Base-by-base conservation (phyloP, 2,113 vertebrate genomes). In the Dunckerocampus dactyliophorus region DNA sequence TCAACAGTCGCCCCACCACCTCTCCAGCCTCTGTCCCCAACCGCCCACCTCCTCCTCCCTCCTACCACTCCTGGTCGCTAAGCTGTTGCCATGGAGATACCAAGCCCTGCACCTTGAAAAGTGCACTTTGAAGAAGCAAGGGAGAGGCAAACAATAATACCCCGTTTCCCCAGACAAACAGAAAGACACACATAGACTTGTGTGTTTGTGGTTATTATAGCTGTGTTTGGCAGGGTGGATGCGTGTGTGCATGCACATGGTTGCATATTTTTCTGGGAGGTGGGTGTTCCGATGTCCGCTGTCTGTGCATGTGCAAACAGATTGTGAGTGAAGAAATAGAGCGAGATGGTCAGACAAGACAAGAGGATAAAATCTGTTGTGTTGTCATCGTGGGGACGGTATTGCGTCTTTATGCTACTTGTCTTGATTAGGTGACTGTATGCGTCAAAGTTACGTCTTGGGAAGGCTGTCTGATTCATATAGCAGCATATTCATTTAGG, bases 91-190 rank as follows among this genome's bases (percentile, higher is more conserved):
- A 90, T 90, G 90, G 89, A 64, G 80, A 91, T 90, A 87, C 88
- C 89, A 91, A 90, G 88, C 89, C 89, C 89, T 84, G 85, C 77
- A 89, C 88, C 88, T 89, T 88, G 82, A 88, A 89, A 89, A 91
- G 88, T 90, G 81, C 81, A 84, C 84, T 88, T 84, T 69, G 76
- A 87, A 88, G 77, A 63, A 71, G 74, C 79, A 68, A 65, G 74
- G 76, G 81, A 82, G 76, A 69, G 75, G 74, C 71, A 82, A 82
- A 83, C 82, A 80, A 82, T 87, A 85, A 87, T 84, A 85, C 81
- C 76, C 79, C 79, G 16, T 60, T 80, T 75, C 70, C 78, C 76
- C 71, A 87, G 77, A 83, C 80, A 74, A 74, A 80, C 67, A 82
- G 20, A 58, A 48, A 65, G 39, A 55, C 63, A 69, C 55, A 59